phyloP scores from a whole-genome alignment of 2,113 vertebrate genomes.

The Empidonax alnorum region DNA sequence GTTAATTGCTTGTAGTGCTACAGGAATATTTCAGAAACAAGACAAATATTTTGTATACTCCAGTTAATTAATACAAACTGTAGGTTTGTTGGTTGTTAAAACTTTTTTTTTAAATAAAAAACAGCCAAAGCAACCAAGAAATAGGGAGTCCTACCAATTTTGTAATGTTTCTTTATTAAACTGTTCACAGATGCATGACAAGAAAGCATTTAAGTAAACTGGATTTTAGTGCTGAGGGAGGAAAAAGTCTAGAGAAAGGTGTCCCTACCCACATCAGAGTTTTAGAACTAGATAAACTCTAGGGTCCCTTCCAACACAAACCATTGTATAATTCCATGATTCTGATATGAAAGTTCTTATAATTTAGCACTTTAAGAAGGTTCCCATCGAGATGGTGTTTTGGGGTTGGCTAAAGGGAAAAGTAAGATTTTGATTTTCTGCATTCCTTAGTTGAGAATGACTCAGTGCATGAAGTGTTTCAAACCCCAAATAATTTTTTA shows the following conservation, averaged over 20 bases:
- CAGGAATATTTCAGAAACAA: neutral
- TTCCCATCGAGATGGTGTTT: neutral
- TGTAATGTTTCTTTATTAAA: neutral
- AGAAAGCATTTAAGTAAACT: neutral
- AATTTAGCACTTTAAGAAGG: neutral
- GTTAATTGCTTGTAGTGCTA: slow-evolving; percentile 9
- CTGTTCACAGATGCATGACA: neutral
- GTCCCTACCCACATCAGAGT: neutral
- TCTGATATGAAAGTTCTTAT: neutral
- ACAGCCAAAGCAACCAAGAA: neutral
- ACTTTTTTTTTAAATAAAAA: neutral
- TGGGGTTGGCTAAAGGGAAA: neutral
- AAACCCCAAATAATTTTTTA: neutral
- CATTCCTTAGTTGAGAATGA: neutral
- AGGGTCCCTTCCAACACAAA: neutral
- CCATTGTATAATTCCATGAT: neutral
- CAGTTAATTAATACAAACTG: neutral
- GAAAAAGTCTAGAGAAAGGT: neutral
- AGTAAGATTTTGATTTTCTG: neutral
- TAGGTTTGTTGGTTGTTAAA: neutral
- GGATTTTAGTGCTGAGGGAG: neutral
- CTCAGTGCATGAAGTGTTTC: neutral
- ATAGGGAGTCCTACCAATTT: neutral
- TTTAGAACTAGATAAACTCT: neutral
- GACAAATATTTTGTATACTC: slow-evolving; percentile 7